Percentiles rank a stretch among this genome's conserved stretches.
phyloP scores from a whole-genome alignment of 2,888 invertebrate species.

The Parascotia fuliginaria region DNA sequence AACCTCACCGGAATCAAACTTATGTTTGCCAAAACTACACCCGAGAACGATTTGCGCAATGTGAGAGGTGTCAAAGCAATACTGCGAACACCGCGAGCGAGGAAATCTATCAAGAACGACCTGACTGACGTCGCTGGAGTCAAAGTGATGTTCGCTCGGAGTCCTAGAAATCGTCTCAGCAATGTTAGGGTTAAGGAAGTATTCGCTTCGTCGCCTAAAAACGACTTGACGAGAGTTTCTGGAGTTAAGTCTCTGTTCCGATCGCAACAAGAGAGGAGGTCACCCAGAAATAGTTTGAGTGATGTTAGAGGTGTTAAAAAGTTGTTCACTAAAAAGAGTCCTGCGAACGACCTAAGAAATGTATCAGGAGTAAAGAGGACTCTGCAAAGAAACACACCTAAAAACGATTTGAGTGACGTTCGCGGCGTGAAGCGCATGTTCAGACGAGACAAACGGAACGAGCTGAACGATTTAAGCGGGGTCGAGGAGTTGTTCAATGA shows the following conservation, averaged over 20 bases:
- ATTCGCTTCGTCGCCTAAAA: constrained; percentile 51
- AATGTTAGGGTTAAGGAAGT: constrained; percentile 66
- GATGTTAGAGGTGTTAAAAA: constrained; percentile 69
- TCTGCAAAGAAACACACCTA: constrained; percentile 52
- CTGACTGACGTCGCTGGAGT: constrained; percentile 70
- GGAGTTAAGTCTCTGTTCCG: constrained; percentile 57
- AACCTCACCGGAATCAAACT: constrained; percentile 58
- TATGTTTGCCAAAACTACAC: constrained; percentile 55
- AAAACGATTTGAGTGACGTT: constrained; percentile 65
- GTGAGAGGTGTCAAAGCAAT: constrained; percentile 56
- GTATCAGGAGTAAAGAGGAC: constrained; percentile 67
- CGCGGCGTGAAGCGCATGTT: constrained; percentile 63
- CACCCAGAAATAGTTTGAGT: constrained; percentile 66
- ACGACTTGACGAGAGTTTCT: constrained; percentile 53
- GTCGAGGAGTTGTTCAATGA: constrained; percentile 66
- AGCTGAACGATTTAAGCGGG: constrained; percentile 64
- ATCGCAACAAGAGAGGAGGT: constrained; percentile 38
- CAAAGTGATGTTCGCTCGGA: constrained; percentile 63
- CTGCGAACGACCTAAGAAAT: constrained; percentile 63
- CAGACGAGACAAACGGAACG: constrained; percentile 33
- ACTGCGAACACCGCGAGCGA: constrained; percentile 55
- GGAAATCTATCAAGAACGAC: constrained; percentile 67
- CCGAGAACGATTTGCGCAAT: constrained; percentile 60
- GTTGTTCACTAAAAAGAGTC: constrained; percentile 58
- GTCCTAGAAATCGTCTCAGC: constrained; percentile 59